A percentile compares a stretch with the other conserved stretches of the same genome.
These are phyloP conservation scores for Cheilosia scutellata DNA, from an alignment of 2,888 invertebrate species.

Conservation along the genomic window DNA sequence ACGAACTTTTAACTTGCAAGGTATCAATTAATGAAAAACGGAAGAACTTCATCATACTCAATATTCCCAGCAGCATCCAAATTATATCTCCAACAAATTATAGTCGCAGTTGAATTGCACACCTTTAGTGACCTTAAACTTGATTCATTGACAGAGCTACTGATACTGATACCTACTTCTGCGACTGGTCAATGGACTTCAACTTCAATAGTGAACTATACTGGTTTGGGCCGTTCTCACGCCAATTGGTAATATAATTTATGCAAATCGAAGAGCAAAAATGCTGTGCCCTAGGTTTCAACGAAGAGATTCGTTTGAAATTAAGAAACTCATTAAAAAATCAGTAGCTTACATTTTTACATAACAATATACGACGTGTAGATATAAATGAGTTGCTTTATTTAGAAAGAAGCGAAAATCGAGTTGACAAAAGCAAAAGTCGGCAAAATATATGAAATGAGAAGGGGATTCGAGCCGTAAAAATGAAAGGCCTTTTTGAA, in stretches of 20 bases:
- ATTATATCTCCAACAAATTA: not conserved
- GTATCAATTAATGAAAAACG: too few species aligned
- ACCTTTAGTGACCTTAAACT: constrained; percentile 25
- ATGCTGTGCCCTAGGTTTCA: too few species aligned
- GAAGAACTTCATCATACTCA: too few species aligned
- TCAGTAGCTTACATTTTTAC: constrained; percentile 10
- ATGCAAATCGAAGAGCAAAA: constrained; percentile 13
- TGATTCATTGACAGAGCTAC: constrained; percentile 14
- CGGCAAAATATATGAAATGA: constrained; percentile 12
- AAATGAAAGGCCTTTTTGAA: constrained; percentile 31
- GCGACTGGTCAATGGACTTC: constrained; percentile 16
- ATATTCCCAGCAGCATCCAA: too few species aligned
- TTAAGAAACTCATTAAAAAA: constrained; percentile 23
- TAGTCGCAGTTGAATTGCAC: not conserved
- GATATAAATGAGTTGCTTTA: not conserved
- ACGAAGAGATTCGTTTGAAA: not conserved
- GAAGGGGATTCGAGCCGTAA: constrained; percentile 13
- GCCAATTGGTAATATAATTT: constrained; percentile 76
- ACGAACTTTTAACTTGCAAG: too few species aligned
- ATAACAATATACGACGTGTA: not conserved
- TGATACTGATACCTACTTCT: not conserved
- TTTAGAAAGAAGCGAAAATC: not conserved
- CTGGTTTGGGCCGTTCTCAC: constrained; percentile 81
- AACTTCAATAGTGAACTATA: constrained; percentile 66
- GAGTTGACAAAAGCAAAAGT: constrained; percentile 30